Conservation (phyloP, 2,888 invertebrate species). For the Orgyia antiqua region DNA sequence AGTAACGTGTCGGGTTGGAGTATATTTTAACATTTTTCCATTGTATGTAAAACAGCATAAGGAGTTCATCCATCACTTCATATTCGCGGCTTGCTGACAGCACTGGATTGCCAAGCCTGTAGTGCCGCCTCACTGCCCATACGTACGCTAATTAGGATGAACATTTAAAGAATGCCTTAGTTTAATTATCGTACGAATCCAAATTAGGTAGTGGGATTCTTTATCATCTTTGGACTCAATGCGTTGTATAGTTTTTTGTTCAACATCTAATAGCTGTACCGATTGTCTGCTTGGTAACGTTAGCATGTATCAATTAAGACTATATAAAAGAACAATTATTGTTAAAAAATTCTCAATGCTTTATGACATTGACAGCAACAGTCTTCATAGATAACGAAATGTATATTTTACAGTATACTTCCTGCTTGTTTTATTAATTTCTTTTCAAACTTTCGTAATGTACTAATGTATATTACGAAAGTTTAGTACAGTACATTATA, state of each 20-base stretch:
- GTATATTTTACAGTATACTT: too few species aligned
- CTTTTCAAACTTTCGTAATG: too few species aligned
- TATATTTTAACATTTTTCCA: conserved; percentile 60
- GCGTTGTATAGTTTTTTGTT: conserved; percentile 11
- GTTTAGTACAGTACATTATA: too few species aligned
- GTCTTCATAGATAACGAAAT: too few species aligned
- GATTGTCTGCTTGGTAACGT: too few species aligned
- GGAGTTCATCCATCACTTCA: conserved; percentile 72
- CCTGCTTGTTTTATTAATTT: too few species aligned
- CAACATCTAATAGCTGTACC: conserved; percentile 19
- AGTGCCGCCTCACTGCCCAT: conserved; percentile 45
- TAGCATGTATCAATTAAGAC: too few species aligned
- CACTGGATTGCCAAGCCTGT: conserved; percentile 21
- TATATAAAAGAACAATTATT: too few species aligned
- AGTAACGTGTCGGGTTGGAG: conserved; percentile 54
- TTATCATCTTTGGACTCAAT: conserved; percentile 19
- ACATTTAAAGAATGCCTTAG: conserved; percentile 36
- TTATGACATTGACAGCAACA: too few species aligned
- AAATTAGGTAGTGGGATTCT: conserved; percentile 26
- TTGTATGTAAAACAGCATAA: conserved; percentile 68
- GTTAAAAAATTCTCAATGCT: too few species aligned
- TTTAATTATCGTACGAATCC: conserved; percentile 29
- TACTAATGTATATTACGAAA: too few species aligned
- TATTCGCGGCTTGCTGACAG: conserved; percentile 61
- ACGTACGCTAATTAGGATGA: conserved; percentile 47